A percentile compares a stretch with the other conserved stretches of the same genome.
phyloP scores from a whole-genome alignment of 2,888 invertebrate genomes.

The Aphrophora alni region DNA sequence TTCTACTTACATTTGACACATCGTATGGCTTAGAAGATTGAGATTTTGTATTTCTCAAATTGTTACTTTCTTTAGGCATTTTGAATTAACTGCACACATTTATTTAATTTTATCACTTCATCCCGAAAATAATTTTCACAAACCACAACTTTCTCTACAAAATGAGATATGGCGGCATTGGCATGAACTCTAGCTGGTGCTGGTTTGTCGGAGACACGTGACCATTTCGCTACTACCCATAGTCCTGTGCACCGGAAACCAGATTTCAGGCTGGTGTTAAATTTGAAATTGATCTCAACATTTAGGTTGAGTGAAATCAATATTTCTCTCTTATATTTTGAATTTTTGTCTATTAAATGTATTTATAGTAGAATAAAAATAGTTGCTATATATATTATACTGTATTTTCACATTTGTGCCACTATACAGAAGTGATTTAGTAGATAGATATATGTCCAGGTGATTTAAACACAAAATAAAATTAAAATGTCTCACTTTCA shows the following conservation, averaged over 20 bases:
- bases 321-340: no score
- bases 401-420: no score
- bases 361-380: no score
- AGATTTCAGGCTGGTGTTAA: not conserved
- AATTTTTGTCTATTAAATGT: no score
- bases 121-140: constrained; percentile 52
- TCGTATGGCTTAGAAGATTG: constrained; percentile 59
- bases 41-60: constrained; percentile 55
- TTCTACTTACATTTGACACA: constrained; percentile 60
- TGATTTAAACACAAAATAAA: no score
- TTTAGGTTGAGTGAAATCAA: no score
- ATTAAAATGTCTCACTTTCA: no score
- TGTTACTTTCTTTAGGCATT: constrained; percentile 58
- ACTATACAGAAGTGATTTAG: no score
- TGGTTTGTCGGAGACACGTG: constrained; percentile 28
- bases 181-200: constrained; percentile 29
- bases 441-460: no score
- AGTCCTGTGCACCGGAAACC: not conserved
- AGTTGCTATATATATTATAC: no score
- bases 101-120: constrained; percentile 53
- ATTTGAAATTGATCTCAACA: not conserved
- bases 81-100: constrained; percentile 46
- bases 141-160: constrained; percentile 54
- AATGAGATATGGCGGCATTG: constrained; percentile 49
- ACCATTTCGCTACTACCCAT: constrained; percentile 1